Evolutionary conservation across 2,888 invertebrate genomes (phyloP).

Genomic region (Dolichomitus sp.): DNA sequence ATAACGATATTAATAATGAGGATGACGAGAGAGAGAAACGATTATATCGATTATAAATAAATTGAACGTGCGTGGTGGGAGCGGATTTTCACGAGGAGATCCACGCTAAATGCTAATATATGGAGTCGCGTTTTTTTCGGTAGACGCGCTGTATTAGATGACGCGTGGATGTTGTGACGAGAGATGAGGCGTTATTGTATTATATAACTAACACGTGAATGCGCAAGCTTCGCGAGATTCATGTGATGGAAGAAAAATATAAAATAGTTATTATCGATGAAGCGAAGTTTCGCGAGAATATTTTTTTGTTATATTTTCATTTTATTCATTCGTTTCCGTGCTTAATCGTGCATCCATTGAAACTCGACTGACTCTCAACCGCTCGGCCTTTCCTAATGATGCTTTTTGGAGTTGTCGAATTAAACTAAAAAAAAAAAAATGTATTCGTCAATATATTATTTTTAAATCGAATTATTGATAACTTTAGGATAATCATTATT

Average conservation of each 20-base stretch:
- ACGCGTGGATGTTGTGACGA: constrained; percentile 48
- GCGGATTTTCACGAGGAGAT: constrained; percentile 11
- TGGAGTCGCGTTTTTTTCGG: constrained; percentile 40
- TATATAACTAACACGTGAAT: constrained; percentile 49
- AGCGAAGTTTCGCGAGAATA: constrained; percentile 28
- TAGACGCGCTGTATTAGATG: constrained; percentile 47
- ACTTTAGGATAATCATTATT: too few species aligned
- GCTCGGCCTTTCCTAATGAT: constrained; percentile 69
- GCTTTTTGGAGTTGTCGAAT: constrained; percentile 67
- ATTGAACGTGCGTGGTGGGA: constrained; percentile 6
- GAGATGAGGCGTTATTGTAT: constrained; percentile 55
- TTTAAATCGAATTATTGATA: too few species aligned
- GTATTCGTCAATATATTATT: too few species aligned
- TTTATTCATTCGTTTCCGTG: constrained; percentile 58
- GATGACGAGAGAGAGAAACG: constrained; percentile 8
- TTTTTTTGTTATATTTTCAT: constrained; percentile 23
- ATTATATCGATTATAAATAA: constrained; percentile 23
- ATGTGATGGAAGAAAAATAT: constrained; percentile 58
- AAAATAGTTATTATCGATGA: constrained; percentile 38
- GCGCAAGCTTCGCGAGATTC: constrained; percentile 59
- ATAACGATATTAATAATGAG: neutral
- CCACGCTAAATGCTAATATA: constrained; percentile 27
- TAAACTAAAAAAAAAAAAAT: constrained; percentile 34
- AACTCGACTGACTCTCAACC: constrained; percentile 69
- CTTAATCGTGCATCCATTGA: constrained; percentile 67